Conservation (phyloP, 2,888 invertebrate species). For the Latrodectus elegans region DNA sequence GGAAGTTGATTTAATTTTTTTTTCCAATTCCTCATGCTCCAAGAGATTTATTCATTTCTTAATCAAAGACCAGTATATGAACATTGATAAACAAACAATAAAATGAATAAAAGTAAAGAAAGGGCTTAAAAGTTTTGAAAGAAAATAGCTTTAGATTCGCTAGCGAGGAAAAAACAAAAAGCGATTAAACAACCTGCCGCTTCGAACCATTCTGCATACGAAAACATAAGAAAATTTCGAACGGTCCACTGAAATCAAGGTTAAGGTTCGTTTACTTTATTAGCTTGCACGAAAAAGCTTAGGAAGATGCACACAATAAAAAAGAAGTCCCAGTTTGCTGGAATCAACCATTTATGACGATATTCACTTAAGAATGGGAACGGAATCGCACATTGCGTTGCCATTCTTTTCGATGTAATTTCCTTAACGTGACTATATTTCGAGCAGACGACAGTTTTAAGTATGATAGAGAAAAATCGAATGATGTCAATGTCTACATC, state of each 20-base stretch:
- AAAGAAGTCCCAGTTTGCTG: conserved; percentile 13
- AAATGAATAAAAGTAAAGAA: not conserved
- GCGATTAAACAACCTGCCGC: conserved; percentile 23
- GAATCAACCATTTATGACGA: conserved; percentile 59
- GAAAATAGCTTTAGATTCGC: conserved; percentile 17
- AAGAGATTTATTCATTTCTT: too few relatives aligned
- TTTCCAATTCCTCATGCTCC: too few relatives aligned
- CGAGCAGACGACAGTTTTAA: conserved; percentile 38
- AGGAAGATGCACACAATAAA: not conserved
- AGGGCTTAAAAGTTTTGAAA: conserved; percentile 9
- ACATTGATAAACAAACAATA: too few relatives aligned
- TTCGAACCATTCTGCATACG: conserved; percentile 3
- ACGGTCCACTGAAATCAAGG: conserved; percentile 64
- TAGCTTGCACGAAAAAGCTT: conserved; percentile 17
- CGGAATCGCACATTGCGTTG: conserved; percentile 40
- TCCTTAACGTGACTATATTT: conserved; percentile 40
- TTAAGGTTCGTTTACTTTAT: conserved; percentile 54
- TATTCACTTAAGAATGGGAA: conserved; percentile 58
- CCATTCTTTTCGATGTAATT: conserved; percentile 37
- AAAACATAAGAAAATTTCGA: conserved; percentile 37
- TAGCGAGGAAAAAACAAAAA: not conserved
- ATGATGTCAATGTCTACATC: conserved; percentile 23
- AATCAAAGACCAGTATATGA: too few relatives aligned
- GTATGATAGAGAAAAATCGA: conserved; percentile 13
- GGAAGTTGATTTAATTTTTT: too few relatives aligned